Percentiles rank a stretch among this genome's conserved stretches.
Evolutionary conservation across 2,797 vertebrate species (phyloP).

Genomic region (Cossypha polioptera): DNA sequence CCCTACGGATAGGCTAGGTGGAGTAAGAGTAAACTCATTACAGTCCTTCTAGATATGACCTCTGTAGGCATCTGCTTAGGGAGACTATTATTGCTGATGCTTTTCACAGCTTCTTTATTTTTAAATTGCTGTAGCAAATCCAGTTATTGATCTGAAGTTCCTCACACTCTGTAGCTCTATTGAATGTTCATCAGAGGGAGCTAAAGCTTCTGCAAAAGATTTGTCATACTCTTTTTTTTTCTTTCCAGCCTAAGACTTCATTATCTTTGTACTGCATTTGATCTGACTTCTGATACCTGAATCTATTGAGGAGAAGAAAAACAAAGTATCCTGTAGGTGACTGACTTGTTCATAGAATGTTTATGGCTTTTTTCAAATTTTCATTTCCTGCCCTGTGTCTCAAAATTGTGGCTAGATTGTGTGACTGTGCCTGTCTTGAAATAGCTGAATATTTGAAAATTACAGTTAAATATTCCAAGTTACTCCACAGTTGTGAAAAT

Average conservation of each 20-base stretch:
- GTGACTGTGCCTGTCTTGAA: not conserved
- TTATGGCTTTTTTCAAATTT: not conserved
- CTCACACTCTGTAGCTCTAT: not conserved
- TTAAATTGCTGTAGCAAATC: not conserved
- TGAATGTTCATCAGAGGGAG: not conserved
- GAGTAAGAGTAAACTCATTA: constrained; percentile 14
- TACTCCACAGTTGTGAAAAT: not conserved
- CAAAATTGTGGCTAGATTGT: not conserved
- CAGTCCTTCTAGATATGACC: not conserved
- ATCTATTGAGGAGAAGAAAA: not conserved
- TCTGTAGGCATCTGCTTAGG: not conserved
- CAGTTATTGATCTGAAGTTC: constrained; percentile 5
- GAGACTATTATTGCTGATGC: not conserved
- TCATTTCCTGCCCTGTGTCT: not conserved
- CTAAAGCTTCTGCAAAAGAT: not conserved
- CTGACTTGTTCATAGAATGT: not conserved
- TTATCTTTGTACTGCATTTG: not conserved
- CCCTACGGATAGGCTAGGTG: not conserved
- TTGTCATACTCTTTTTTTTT: not conserved
- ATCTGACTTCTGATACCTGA: not conserved
- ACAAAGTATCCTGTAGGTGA: not conserved
- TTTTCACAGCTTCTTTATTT: not conserved
- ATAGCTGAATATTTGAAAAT: not conserved
- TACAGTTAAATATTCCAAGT: not conserved
- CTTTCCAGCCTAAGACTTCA: not conserved